A percentile compares a stretch with the other conserved stretches of the same genome.
These are phyloP conservation scores for Polylopha cassiicola DNA, from an alignment of 2,888 invertebrate genomes.

Conservation along the genomic window DNA sequence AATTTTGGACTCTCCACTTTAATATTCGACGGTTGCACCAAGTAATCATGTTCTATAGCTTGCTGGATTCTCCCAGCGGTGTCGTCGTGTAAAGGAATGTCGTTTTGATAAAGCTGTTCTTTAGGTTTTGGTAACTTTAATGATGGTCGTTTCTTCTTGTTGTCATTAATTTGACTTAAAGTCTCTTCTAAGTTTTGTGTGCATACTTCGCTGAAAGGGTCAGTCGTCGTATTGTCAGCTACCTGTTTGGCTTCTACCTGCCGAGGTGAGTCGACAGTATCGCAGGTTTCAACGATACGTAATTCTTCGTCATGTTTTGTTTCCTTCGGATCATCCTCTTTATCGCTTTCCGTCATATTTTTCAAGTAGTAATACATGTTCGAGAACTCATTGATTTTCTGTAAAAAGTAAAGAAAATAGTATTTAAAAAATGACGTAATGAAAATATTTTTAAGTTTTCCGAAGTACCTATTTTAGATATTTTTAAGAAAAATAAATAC, in stretches of 20 bases:
- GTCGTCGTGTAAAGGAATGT: constrained; percentile 53
- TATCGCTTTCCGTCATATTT: constrained; percentile 81
- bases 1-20: constrained; percentile 75
- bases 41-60: constrained; percentile 76
- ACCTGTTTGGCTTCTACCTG: constrained; percentile 31
- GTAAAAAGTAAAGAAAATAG: constrained; percentile 39
- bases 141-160: constrained; percentile 64
- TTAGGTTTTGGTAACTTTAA: constrained; percentile 60
- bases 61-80: constrained; percentile 62
- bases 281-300: constrained; percentile 62
- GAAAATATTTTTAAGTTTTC: background rate
- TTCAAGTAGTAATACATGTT: constrained; percentile 92
- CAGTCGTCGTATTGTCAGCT: constrained; percentile 36
- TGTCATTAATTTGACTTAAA: constrained; percentile 34
- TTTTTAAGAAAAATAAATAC: constrained; percentile 53
- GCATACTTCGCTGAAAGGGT: constrained; percentile 71
- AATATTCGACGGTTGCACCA: constrained; percentile 79
- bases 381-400: constrained; percentile 92
- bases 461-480: background rate
- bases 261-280: constrained; percentile 60
- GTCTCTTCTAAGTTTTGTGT: constrained; percentile 63
- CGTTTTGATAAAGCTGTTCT: constrained; percentile 72
- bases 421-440: constrained; percentile 7
- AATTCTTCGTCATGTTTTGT: constrained; percentile 61
- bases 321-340: constrained; percentile 72